Percentiles rank a stretch among this genome's conserved stretches.
phyloP scores from a whole-genome alignment of 2,113 vertebrate genomes.

The Zeus faber region DNA sequence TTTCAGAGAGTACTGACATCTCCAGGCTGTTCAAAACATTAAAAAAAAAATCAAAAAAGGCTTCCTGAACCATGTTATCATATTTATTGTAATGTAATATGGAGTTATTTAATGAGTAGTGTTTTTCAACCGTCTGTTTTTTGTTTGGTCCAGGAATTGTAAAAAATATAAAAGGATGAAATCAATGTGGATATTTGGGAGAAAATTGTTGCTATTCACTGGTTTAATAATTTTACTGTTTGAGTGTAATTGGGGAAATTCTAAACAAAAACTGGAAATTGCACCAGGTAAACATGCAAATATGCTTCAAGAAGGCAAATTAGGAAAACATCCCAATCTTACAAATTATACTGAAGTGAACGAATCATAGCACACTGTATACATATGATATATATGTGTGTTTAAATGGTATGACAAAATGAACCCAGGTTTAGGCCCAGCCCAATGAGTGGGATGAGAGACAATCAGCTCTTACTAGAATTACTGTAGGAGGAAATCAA shows the following conservation, averaged over 20 bases:
- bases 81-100: too few relatives aligned
- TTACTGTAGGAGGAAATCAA: background rate
- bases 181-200: background rate
- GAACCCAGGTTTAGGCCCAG: conserved; percentile 56
- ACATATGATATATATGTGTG: too few relatives aligned
- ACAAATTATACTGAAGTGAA: background rate
- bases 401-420: conserved; percentile 32
- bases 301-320: background rate
- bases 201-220: background rate
- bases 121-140: background rate
- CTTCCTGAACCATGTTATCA: too few relatives aligned
- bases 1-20: too few relatives aligned
- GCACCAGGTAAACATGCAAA: conserved; percentile 1
- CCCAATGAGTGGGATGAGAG: conserved; percentile 21
- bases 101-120: too few relatives aligned
- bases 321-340: background rate
- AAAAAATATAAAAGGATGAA: background rate
- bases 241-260: background rate
- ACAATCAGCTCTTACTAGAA: conserved; percentile 18
- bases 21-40: too few relatives aligned
- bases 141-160: background rate
- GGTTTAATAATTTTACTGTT: background rate
- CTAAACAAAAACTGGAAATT: conserved; percentile 1
- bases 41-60: too few relatives aligned
- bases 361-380: too few relatives aligned